These are phyloP conservation scores for Caenorhabditis sinica DNA, from an alignment of 2,888 invertebrate genomes.

Conservation along the genomic window DNA sequence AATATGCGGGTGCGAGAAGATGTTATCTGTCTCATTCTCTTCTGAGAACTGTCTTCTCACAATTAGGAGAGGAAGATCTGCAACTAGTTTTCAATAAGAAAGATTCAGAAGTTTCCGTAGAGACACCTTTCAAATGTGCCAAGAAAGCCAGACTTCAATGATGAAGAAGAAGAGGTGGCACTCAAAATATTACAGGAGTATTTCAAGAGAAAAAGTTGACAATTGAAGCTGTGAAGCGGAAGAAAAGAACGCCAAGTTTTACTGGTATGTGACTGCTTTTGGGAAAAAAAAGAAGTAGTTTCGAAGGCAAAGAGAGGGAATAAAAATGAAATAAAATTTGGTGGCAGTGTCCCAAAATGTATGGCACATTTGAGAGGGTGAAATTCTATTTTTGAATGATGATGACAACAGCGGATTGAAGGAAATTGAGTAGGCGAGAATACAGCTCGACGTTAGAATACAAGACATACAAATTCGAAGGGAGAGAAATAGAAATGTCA, in stretches of 20 bases:
- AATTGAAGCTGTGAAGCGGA: constrained; percentile 54
- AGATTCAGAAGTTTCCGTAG: not conserved
- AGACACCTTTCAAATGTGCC: too few relatives aligned
- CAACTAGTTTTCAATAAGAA: not conserved
- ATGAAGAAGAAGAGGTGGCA: not conserved
- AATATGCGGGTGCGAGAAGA: constrained; percentile 6
- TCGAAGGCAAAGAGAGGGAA: constrained; percentile 6
- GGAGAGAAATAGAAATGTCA: not conserved
- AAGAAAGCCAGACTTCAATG: not conserved
- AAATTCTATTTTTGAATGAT: constrained; percentile 63
- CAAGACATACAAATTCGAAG: constrained; percentile 34
- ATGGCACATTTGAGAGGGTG: constrained; percentile 19
- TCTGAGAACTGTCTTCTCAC: constrained; percentile 3
- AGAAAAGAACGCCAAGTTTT: constrained; percentile 48
- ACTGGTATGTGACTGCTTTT: constrained; percentile 26
- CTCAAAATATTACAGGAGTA: constrained; percentile 21
- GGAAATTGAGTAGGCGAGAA: constrained; percentile 59
- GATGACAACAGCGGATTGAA: constrained; percentile 43
- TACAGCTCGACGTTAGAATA: constrained; percentile 26
- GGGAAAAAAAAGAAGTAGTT: constrained; percentile 20
- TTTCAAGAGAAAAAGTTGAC: constrained; percentile 21
- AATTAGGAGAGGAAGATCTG: not conserved
- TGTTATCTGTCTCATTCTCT: constrained; percentile 5
- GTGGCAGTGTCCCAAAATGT: constrained; percentile 15
- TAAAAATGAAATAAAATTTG: constrained; percentile 61